phyloP scores from a whole-genome alignment of 2,113 vertebrate genomes.

The Athene noctua region DNA sequence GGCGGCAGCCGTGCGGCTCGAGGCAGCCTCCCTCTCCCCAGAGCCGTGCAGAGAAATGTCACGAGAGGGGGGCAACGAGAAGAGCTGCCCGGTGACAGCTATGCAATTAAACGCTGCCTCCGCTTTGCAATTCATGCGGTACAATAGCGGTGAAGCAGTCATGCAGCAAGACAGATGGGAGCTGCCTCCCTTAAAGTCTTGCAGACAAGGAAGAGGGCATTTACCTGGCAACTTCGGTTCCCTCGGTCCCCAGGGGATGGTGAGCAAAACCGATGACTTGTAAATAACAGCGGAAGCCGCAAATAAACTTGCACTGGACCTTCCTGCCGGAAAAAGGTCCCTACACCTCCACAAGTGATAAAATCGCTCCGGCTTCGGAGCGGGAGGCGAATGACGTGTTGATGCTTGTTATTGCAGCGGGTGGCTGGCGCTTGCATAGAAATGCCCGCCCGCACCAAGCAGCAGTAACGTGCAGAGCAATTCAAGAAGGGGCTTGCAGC shows the following conservation, averaged over 20 bases:
- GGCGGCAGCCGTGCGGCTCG: not conserved
- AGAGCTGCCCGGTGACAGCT: not conserved
- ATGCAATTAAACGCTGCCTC: not conserved
- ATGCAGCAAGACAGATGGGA: not conserved
- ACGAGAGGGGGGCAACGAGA: not conserved
- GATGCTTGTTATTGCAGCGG: not conserved
- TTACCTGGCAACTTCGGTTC: conserved; percentile 57
- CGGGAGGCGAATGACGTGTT: not conserved
- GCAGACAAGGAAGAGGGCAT: not conserved
- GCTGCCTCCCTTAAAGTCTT: not conserved
- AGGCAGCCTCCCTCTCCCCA: not conserved
- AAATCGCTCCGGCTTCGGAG: not conserved
- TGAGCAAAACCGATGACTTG: not conserved
- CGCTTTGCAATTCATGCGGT: not conserved
- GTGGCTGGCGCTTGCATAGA: not conserved
- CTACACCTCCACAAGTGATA: not conserved
- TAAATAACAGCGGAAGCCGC: not conserved
- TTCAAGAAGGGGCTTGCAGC: not conserved
- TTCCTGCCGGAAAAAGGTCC: not conserved
- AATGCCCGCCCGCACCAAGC: not conserved
- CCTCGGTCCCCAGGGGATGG: not conserved
- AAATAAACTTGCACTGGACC: conserved; percentile 17
- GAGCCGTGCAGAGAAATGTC: not conserved
- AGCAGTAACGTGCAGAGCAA: not conserved
- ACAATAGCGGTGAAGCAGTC: not conserved